Percentiles rank a stretch among this genome's conserved stretches.
These are phyloP conservation scores for Sinocyclocheilus rhinocerous DNA, from an alignment of 2,113 vertebrate genomes.

Conservation along the genomic window DNA sequence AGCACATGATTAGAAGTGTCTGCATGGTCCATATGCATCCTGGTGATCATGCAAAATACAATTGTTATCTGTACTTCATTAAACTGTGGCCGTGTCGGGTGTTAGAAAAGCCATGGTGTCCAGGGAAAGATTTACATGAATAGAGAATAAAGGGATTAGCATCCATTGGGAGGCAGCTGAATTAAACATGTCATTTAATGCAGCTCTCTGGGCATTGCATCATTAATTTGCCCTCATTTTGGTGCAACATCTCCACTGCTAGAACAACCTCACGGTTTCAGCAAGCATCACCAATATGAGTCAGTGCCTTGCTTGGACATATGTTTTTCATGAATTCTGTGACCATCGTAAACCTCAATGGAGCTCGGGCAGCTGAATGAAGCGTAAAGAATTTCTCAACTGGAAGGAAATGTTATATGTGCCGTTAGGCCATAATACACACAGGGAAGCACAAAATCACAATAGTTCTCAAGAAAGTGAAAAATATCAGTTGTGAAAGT, in stretches of 20 bases:
- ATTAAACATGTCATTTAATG: conserved; percentile 34
- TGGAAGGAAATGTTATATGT: conserved; percentile 43
- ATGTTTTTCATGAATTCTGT: conserved; percentile 36
- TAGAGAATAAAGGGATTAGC: conserved; percentile 41
- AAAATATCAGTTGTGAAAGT: too few species aligned
- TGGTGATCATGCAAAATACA: conserved; percentile 24
- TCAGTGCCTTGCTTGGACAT: conserved; percentile 27
- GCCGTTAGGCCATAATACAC: conserved; percentile 9
- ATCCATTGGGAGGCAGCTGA: conserved; percentile 26
- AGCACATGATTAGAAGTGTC: conserved; percentile 5
- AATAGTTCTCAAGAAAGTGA: too few species aligned
- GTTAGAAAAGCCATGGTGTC: background rate
- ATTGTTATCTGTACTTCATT: conserved; percentile 25
- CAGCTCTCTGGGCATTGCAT: conserved; percentile 36
- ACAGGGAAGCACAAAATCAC: conserved; percentile 17
- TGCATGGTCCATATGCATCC: conserved; percentile 17
- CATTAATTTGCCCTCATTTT: conserved; percentile 34
- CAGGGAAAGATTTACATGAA: background rate
- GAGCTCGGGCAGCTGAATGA: conserved; percentile 24
- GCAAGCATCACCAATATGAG: background rate
- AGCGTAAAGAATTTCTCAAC: conserved; percentile 38
- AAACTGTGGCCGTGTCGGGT: conserved; percentile 9
- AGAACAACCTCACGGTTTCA: background rate
- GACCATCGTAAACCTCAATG: conserved; percentile 14
- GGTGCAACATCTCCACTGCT: background rate